Evolutionary conservation across 2,888 invertebrate species (phyloP).

Genomic region (Drosophila prolongata): DNA sequence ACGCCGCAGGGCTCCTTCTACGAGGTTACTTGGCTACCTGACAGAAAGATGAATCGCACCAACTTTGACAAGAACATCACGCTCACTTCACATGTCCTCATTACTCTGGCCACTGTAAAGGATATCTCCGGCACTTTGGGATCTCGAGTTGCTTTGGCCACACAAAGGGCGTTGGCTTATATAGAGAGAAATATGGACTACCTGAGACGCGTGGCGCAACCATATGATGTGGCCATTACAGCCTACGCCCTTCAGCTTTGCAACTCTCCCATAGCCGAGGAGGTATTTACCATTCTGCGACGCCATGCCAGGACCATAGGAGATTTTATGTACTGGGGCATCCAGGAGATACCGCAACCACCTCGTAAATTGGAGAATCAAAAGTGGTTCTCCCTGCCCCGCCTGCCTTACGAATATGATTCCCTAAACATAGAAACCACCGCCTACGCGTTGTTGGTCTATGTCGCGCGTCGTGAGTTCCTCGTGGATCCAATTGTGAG

Average conservation of each 20-base stretch:
- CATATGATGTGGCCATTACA: constrained; percentile 94
- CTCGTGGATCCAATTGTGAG: constrained; percentile 94
- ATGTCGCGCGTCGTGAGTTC: constrained; percentile 93
- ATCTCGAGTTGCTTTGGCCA: constrained; percentile 90
- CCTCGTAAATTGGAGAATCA: constrained; percentile 95
- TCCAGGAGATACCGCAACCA: constrained; percentile 90
- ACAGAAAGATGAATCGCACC: constrained; percentile 94
- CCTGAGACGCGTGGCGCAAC: constrained; percentile 89
- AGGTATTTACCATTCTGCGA: constrained; percentile 91
- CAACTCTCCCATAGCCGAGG: constrained; percentile 93
- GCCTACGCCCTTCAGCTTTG: constrained; percentile 94
- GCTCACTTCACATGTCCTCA: constrained; percentile 96
- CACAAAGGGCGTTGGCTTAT: constrained; percentile 91
- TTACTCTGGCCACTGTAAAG: constrained; percentile 93
- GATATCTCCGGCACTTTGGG: constrained; percentile 91
- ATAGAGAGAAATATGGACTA: constrained; percentile 93
- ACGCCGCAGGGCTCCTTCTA: constrained; percentile 94
- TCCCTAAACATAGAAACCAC: constrained; percentile 96
- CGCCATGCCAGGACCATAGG: constrained; percentile 89
- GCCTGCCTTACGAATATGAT: constrained; percentile 94
- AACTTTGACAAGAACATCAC: constrained; percentile 89
- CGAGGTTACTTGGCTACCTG: constrained; percentile 94
- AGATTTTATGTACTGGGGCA: constrained; percentile 94
- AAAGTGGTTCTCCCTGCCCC: constrained; percentile 94
- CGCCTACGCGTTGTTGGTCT: constrained; percentile 94